Conservation (phyloP, 2,888 invertebrate genomes). For the Ganaspis brasiliensis region DNA sequence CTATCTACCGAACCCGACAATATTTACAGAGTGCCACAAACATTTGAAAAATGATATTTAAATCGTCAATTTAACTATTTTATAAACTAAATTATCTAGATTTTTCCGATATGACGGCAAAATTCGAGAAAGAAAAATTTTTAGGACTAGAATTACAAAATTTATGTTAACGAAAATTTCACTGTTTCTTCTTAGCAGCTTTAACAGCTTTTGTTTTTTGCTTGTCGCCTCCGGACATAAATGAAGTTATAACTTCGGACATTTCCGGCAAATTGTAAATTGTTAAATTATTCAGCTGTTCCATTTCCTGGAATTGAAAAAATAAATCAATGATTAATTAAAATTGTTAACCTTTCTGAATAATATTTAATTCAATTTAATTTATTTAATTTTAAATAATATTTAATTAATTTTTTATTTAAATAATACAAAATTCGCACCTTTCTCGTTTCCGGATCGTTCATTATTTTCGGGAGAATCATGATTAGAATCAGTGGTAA, state of each 20-base stretch:
- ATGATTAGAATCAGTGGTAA: slow-evolving; percentile 94
- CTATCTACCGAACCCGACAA: neutral
- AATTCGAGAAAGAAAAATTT: neutral
- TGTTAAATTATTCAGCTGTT: slow-evolving; percentile 91
- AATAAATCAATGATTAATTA: too few relatives aligned
- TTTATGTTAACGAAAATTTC: slow-evolving; percentile 52
- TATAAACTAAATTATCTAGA: too few relatives aligned
- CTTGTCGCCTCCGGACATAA: slow-evolving; percentile 88
- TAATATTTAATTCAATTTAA: too few relatives aligned
- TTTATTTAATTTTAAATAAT: too few relatives aligned
- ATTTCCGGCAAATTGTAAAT: slow-evolving; percentile 95
- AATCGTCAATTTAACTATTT: neutral
- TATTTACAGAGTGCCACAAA: slow-evolving; percentile 1
- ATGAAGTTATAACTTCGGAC: slow-evolving; percentile 95
- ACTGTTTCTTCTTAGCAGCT: slow-evolving; percentile 80
- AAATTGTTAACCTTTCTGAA: too few relatives aligned
- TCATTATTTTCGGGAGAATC: slow-evolving; percentile 97
- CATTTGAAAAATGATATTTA: neutral
- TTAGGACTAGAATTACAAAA: slow-evolving; percentile 1
- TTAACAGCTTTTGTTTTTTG: slow-evolving; percentile 81
- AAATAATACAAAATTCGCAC: slow-evolving; percentile 72
- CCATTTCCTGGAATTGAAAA: slow-evolving; percentile 85
- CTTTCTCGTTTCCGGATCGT: slow-evolving; percentile 98
- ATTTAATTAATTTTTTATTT: too few relatives aligned
- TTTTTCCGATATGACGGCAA: neutral